Evolutionary conservation across 2,797 vertebrate species (phyloP), one percentile per base, ranked within the genome.

Genomic region (Furcifer pardalis): DNA sequence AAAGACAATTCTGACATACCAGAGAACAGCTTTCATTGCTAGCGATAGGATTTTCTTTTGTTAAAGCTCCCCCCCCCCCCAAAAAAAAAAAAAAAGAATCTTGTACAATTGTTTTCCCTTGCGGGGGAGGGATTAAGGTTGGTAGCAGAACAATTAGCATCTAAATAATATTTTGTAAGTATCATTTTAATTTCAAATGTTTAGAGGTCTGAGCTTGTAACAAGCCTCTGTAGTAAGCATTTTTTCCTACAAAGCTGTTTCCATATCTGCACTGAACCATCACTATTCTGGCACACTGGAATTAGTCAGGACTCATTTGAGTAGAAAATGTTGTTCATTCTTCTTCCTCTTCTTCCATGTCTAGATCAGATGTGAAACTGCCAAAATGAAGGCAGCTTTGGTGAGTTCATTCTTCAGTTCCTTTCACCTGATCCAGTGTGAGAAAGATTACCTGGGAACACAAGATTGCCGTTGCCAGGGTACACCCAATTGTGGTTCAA

Each of bases 1-100:
- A 86, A 90, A 88, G 85, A 91, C 86, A 73, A 79, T 77, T 93
- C 82, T 88, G 87, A 86, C 72, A 88, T 85, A 84, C 69, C 79
- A 78, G 77, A 73, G 81, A 86, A 81, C 59, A 88, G 80, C 83
- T 92, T 72, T 92, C 85, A 79, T 49, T 63, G 32, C 81, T 75
- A 59, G 44, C 83, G 4, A 77, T 35, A 90, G 65, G 13, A 44
- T 88, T 91, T 92, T 85, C 30, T 73, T 88, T 0, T 0, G n/a
- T 27, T 85, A 1, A 7, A 1, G n/a, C 52, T 79, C 40, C 59
- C 3, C n/a, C 12, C 30, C 2, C 2, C 21, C 10, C n/a, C n/a
- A n/a, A n/a, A n/a, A n/a, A n/a, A n/a, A n/a, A n/a, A n/a, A n/a
- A n/a, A n/a, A n/a, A 30, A 42, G 42, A 32, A 1, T 37, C 83